Conservation (phyloP, 2,113 vertebrate genomes). For the Labeo rohita region DNA sequence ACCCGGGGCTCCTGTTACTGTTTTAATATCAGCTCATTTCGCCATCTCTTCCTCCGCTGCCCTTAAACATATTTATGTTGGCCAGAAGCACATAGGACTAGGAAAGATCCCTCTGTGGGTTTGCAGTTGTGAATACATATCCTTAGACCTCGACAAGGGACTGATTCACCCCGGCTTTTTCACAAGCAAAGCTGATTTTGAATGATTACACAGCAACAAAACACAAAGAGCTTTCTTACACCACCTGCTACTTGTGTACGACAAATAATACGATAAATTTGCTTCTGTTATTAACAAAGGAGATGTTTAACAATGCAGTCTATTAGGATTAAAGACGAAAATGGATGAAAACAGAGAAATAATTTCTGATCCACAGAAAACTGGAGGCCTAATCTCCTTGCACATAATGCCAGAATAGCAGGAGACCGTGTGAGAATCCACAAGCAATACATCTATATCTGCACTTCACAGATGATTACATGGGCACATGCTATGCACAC, state of each 20-base stretch:
- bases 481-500: too few species aligned
- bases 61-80: conserved; percentile 54
- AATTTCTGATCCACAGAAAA: conserved; percentile 7
- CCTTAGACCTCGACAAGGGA: conserved; percentile 19
- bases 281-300: neutral
- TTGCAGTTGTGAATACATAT: conserved; percentile 41
- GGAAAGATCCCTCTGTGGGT: conserved; percentile 50
- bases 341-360: neutral
- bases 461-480: neutral
- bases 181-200: conserved; percentile 63
- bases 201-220: conserved; percentile 55
- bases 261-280: neutral
- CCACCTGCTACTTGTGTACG: neutral
- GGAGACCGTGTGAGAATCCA: neutral
- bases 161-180: conserved; percentile 56
- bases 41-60: conserved; percentile 50
- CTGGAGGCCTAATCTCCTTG: neutral
- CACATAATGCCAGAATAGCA: neutral
- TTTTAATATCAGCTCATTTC: conserved; percentile 44
- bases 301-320: neutral
- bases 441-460: neutral
- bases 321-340: neutral
- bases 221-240: conserved; percentile 31
- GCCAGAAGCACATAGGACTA: conserved; percentile 35
- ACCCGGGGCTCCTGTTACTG: conserved; percentile 43